Evolutionary conservation across 2,113 vertebrate genomes (phyloP).

Genomic region (Diglossa brunneiventris): DNA sequence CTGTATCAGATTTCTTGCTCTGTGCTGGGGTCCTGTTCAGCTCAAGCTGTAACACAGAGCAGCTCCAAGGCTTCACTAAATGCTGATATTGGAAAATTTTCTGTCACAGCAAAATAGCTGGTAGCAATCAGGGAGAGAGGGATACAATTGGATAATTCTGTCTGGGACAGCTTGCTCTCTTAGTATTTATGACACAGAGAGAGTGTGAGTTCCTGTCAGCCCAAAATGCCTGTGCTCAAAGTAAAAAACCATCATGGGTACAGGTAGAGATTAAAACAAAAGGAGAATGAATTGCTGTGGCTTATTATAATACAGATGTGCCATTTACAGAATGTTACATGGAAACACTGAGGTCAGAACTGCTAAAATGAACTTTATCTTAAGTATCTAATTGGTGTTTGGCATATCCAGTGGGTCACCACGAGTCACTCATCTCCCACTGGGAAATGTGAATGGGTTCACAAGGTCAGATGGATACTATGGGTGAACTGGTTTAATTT

Average conservation of each 20-base stretch:
- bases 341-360: background rate
- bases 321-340: background rate
- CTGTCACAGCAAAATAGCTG: background rate
- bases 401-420: background rate
- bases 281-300: background rate
- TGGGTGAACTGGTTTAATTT: conserved; percentile 44
- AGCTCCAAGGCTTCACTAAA: background rate
- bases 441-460: conserved; percentile 15
- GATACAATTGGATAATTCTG: background rate
- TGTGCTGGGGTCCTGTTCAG: background rate
- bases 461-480: background rate
- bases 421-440: background rate
- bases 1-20: background rate
- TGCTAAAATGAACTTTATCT: background rate
- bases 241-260: background rate
- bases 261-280: background rate
- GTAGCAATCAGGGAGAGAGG: background rate
- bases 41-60: background rate
- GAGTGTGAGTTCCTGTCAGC: background rate
- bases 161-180: background rate
- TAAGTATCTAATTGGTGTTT: conserved; percentile 31
- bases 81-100: background rate
- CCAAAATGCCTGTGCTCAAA: background rate
- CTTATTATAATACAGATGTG: background rate
- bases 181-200: background rate